Base-by-base conservation (phyloP, 2,888 invertebrate genomes). In the Ramazzottius varieornatus region DNA sequence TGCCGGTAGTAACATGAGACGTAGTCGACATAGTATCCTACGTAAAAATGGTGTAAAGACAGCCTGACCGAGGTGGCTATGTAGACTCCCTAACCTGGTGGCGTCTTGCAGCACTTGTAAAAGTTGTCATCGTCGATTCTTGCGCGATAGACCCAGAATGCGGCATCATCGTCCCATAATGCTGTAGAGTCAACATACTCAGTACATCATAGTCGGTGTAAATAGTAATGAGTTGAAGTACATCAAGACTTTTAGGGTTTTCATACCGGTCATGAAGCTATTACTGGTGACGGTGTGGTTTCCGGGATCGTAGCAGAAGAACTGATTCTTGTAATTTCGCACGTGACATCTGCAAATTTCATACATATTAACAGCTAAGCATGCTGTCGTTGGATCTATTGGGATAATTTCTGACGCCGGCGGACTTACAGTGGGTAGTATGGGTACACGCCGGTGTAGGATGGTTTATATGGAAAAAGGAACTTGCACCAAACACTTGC, bases 261-360 rank as follows among this genome's bases (percentile, higher is more conserved):
- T 40, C 8, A 13, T 54, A 54, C 54, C 54, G 54, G 54, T 54
- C 4, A 54, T 54, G 54, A 54, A 54, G 54, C 16, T 54, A 54
- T 54, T 54, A 24, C 16, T 29, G 54, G n/a, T 54, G 4, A 16
- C 16, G 4, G 54, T 54, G 29, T 54, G 54, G 29, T 54, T 54
- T 54, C 29, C 4, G 4, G 54, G 54, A 29, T 54, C 54, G 29
- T 54, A 54, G 54, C 54, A 54, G 54, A 54, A 54, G 54, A 54
- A 54, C n/a, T 54, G n/a, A 16, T 24, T 29, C 54, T 16, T 54
- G 54, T 54, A 54, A 29, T 54, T 54, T 29, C 24, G 8, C 29
- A 54, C 54, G 24, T 24, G 20, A 24, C 54, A 54, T 4, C 54
- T 54, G 24, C 20, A 54, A 54, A 40, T 54, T 54, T 54, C 24